Evolutionary conservation across 2,888 invertebrate species (phyloP), one percentile per base, ranked within the genome.

Genomic region (Exephanes ischioxanthus): DNA sequence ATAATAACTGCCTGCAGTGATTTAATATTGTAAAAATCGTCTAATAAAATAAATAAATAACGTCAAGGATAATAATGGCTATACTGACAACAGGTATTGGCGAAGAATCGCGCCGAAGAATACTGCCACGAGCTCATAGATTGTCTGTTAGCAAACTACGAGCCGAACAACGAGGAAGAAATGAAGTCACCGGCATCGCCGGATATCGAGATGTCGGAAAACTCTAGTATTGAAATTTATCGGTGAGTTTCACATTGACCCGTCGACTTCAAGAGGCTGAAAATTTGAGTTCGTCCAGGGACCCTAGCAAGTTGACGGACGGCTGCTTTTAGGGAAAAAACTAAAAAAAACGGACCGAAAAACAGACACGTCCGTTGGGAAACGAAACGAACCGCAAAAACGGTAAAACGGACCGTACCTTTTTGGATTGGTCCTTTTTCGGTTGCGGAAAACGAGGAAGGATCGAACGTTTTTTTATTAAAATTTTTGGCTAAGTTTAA

Each of bases 81-180:
- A 7, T 30, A 30, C 6, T 30, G 5, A 5, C 58, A 45, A 58
- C 89, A 96, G 96, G 93, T 95, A 66, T 92, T 97, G 86, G 96
- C 97, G 0, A 96, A 96, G 90, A 96, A 96, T 88, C 95, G 96
- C 66, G 96, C 96, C 0, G 97, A 97, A 93, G 94, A 96, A 45
- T 96, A 96, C 90, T 96, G 97, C 89, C 96, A 96, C 87, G 95
- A 96, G 83, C 94, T 97, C n/a, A 96, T 97, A 68, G 96, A 96
- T 91, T 96, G 96, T 90, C 93, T 97, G 63, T 94, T 97, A 79
- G 95, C 96, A 79, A 96, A 96, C 89, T 97, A 96, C 92, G 95
- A 95, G 87, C 95, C 95, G 0, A 95, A 95, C 85, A 95, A 95
- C 79, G 94, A 94, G 75, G 95, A 95, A 55, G 94, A 95, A 41